phyloP scores from a whole-genome alignment of 2,888 invertebrate species.

The Tiphia femorata region DNA sequence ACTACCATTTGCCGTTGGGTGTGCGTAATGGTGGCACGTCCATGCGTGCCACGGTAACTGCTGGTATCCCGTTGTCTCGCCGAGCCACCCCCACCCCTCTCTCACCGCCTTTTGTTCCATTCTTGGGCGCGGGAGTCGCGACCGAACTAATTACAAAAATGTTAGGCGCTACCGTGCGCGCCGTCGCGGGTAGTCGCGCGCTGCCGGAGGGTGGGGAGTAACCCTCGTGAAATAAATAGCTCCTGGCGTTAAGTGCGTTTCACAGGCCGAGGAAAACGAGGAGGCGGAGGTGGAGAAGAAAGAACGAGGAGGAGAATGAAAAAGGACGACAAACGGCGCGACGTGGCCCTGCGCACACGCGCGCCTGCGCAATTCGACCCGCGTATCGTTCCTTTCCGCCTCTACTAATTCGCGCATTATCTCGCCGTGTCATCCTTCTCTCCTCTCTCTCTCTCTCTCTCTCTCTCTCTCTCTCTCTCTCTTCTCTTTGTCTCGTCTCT shows the following conservation, averaged over 20 bases:
- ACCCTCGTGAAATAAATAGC: slow-evolving; percentile 49
- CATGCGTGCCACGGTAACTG: slow-evolving; percentile 27
- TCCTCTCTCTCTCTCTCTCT: not conserved
- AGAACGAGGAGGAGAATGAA: too few species aligned
- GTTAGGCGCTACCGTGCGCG: slow-evolving; percentile 37
- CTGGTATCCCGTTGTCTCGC: slow-evolving; percentile 29
- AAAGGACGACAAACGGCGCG: too few species aligned
- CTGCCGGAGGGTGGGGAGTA: slow-evolving; percentile 19
- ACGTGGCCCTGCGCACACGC: too few species aligned
- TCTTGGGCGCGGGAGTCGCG: slow-evolving; percentile 37
- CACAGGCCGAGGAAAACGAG: slow-evolving; percentile 21
- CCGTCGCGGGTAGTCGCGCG: too few species aligned
- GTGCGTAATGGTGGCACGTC: slow-evolving; percentile 1
- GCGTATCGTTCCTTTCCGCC: too few species aligned
- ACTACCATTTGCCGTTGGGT: slow-evolving; percentile 29
- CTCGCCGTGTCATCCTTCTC: too few species aligned
- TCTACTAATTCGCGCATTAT: too few species aligned
- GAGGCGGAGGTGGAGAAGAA: too few species aligned
- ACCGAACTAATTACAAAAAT: slow-evolving; percentile 62
- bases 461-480: too few species aligned
- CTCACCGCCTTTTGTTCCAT: slow-evolving; percentile 42
- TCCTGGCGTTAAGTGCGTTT: slow-evolving; percentile 48
- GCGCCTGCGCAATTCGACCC: too few species aligned
- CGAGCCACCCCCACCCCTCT: slow-evolving; percentile 31
- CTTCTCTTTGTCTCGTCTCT: slow-evolving; percentile 24